Percentiles rank a stretch among this genome's conserved stretches.
phyloP scores from a whole-genome alignment of 23 tunicate species.

The Trididemnum nubilum region DNA sequence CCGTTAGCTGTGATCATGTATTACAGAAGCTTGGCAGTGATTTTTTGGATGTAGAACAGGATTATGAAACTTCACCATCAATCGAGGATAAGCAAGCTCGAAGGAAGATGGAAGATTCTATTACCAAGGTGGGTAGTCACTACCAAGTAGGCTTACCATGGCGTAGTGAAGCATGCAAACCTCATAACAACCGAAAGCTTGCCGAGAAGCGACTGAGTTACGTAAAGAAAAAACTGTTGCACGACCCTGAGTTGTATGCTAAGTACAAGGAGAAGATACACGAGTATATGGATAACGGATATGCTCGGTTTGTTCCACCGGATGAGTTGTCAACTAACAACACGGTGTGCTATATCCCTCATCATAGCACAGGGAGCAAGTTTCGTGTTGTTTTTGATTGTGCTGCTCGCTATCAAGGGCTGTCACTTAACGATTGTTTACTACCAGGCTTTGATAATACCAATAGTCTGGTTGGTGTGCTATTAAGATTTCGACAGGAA shows the following conservation, averaged over 20 bases:
- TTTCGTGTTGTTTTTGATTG: constrained; percentile 35
- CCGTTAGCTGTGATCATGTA: neutral
- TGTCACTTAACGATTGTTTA: neutral
- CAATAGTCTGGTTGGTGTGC: neutral
- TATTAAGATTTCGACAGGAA: neutral
- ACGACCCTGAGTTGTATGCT: neutral
- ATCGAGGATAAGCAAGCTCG: neutral
- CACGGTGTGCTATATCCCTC: neutral
- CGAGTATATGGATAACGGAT: constrained; percentile 1
- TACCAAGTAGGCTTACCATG: neutral
- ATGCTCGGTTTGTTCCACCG: neutral
- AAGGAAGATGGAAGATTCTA: neutral
- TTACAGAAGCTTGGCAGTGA: neutral
- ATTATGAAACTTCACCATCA: neutral
- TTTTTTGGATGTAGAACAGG: neutral
- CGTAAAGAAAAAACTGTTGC: neutral
- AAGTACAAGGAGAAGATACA: neutral
- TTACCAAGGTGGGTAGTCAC: neutral
- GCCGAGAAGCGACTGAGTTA: neutral
- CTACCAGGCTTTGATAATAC: neutral
- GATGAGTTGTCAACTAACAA: neutral
- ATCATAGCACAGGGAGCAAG: neutral
- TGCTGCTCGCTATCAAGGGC: neutral
- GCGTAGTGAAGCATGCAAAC: neutral
- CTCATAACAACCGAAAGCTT: neutral